phyloP scores from a whole-genome alignment of 2,888 invertebrate genomes.

The Drosophila neoperkinsi region DNA sequence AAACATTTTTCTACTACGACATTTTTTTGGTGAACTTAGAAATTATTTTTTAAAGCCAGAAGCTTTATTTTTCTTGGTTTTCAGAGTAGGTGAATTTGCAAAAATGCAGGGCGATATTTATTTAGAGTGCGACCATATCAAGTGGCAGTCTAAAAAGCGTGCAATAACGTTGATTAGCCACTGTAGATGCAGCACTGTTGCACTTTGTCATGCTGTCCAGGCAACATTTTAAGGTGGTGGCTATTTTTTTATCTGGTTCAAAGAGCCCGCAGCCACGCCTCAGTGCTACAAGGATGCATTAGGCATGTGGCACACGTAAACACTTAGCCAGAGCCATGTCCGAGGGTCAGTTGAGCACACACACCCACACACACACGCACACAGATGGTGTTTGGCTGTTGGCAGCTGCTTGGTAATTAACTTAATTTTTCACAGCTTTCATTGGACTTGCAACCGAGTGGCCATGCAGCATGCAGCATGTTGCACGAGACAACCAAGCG shows the following conservation, averaged over 20 bases:
- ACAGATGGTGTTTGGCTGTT: conserved; percentile 8
- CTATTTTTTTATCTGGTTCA: conserved; percentile 37
- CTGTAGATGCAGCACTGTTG: conserved; percentile 26
- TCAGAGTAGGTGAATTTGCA: background rate
- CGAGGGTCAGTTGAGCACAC: conserved; percentile 26
- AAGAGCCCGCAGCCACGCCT: conserved; percentile 23
- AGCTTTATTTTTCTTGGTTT: background rate
- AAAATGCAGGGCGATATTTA: background rate
- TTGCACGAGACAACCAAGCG: conserved; percentile 26
- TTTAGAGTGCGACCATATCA: conserved; percentile 9
- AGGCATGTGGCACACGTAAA: conserved; percentile 76
- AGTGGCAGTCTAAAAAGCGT: conserved; percentile 24
- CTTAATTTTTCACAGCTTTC: conserved; percentile 64
- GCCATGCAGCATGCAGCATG: conserved; percentile 19
- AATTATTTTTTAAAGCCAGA: background rate
- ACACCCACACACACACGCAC: conserved; percentile 3
- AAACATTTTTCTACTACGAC: fast-evolving
- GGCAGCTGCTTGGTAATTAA: conserved; percentile 53
- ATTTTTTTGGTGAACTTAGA: background rate
- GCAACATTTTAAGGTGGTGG: conserved; percentile 12
- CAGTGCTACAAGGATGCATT: conserved; percentile 43
- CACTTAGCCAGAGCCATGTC: conserved; percentile 62
- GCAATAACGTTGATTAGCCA: conserved; percentile 18
- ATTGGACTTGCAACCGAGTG: conserved; percentile 36
- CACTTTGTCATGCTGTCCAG: conserved; percentile 29